Evolutionary conservation across 2,113 vertebrate species (phyloP).

Genomic region (Condylura cristata): DNA sequence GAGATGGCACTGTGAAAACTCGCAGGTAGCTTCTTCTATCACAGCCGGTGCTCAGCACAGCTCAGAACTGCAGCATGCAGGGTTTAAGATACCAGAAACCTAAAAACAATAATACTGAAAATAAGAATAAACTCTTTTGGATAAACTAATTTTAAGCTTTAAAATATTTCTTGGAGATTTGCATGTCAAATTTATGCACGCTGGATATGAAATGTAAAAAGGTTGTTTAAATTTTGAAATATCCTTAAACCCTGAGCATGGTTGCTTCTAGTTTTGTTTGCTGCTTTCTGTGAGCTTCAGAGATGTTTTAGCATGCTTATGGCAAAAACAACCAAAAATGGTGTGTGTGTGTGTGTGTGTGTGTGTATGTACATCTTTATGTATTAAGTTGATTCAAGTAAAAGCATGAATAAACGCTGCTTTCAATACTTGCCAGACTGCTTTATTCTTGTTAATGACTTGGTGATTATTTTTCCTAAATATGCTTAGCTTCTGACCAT

Average conservation of each 20-base stretch:
- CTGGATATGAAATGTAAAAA: constrained; percentile 77
- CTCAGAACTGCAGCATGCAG: constrained; percentile 90
- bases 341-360: constrained; percentile 16
- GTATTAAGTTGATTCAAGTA: constrained; percentile 77
- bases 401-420: constrained; percentile 88
- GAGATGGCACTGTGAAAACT: constrained; percentile 97
- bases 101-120: constrained; percentile 79
- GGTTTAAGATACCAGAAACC: constrained; percentile 86
- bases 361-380: background rate
- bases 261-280: constrained; percentile 82
- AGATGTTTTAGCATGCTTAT: constrained; percentile 82
- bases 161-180: constrained; percentile 82
- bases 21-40: constrained; percentile 96
- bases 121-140: constrained; percentile 79
- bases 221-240: constrained; percentile 79
- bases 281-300: constrained; percentile 81
- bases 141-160: constrained; percentile 78
- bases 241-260: constrained; percentile 84
- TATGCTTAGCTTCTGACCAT: constrained; percentile 82
- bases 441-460: constrained; percentile 80
- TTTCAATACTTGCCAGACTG: constrained; percentile 84
- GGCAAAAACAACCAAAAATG: constrained; percentile 63
- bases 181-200: constrained; percentile 88
- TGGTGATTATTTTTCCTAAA: constrained; percentile 82
- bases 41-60: constrained; percentile 89